Conservation (phyloP, 53 echinoderm and acorn worm species). For the Pentamera pediparva region DNA sequence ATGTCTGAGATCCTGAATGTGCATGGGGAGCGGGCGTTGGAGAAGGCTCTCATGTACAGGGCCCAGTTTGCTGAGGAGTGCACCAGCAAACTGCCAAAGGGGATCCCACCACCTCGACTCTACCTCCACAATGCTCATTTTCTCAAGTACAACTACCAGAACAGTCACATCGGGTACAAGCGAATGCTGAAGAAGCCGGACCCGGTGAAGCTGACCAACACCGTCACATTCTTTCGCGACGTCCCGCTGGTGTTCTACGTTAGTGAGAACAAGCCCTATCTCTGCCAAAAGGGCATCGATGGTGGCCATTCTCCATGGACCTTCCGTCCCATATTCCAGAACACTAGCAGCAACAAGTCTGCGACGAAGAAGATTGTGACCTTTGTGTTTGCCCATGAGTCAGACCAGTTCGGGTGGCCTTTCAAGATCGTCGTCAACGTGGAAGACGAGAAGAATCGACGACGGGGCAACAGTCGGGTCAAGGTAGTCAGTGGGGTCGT, state of each 20-base stretch:
- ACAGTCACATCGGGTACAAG: conserved; percentile 22
- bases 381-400: conserved; percentile 20
- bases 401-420: conserved; percentile 11
- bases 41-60: conserved; percentile 17
- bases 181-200: conserved; percentile 25
- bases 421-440: conserved; percentile 25
- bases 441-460: conserved; percentile 20
- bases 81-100: conserved; percentile 33
- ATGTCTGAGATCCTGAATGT: conserved; percentile 1
- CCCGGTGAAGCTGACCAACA: conserved; percentile 15
- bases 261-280: conserved; percentile 18
- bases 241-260: conserved; percentile 20
- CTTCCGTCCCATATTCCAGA: conserved; percentile 27
- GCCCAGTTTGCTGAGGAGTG: conserved; percentile 39
- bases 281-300: conserved; percentile 13
- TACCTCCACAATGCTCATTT: conserved; percentile 31
- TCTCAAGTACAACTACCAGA: conserved; percentile 23
- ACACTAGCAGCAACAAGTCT: neutral
- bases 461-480: neutral
- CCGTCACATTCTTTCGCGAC: conserved; percentile 24
- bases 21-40: conserved; percentile 1
- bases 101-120: conserved; percentile 18
- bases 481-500: conserved; percentile 17
- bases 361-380: conserved; percentile 24
- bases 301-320: conserved; percentile 22